These are phyloP conservation scores for Bombyx mori DNA, from an alignment of 1,140 invertebrate genomes.

Conservation along the genomic window ASM3026992v2 NC_085114.1:1960001-1960500, in stretches of 20 bases:
- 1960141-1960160: no score
- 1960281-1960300: no score
- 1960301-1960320: constrained; percentile 51
- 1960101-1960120: constrained; percentile 74
- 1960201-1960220: no score
- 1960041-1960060: constrained; percentile 63
- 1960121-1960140: no score
- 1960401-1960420: constrained; percentile 15
- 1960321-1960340: constrained; percentile 67
- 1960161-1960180: no score
- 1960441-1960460: background rate
- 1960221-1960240: no score
- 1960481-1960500: background rate
- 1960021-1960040: constrained; percentile 14
- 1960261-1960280: no score
- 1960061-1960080: constrained; percentile 77
- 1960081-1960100: constrained; percentile 75
- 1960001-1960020: constrained; percentile 20
- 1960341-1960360: constrained; percentile 25
- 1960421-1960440: constrained; percentile 8
- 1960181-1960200: no score
- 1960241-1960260: no score
- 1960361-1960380: constrained; percentile 52
- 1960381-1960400: constrained; percentile 45
- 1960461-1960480: background rate